A percentile compares a stretch with the other conserved stretches of the same genome.
Evolutionary conservation across 1,140 invertebrate species (phyloP).

Genomic region (Drosophila repletoides): DNA sequence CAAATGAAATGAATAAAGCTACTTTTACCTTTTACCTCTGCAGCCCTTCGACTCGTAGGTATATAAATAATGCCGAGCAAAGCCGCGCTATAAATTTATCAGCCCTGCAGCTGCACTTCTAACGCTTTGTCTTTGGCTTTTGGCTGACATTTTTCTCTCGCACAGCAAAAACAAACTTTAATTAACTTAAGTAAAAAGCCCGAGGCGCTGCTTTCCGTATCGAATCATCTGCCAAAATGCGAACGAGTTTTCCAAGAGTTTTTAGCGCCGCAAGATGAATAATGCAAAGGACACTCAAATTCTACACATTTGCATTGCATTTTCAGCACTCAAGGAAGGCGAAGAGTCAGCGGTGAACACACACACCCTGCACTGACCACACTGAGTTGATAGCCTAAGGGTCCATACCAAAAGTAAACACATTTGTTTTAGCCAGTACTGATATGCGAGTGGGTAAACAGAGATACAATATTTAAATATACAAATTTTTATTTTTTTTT

Average conservation of each 20-base stretch:
- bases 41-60: conserved; percentile 17
- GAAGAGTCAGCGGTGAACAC: neutral
- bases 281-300: conserved; percentile 20
- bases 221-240: conserved; percentile 18
- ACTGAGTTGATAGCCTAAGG: conserved; percentile 4
- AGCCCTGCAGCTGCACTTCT: neutral
- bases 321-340: neutral
- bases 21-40: too few species aligned
- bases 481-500: too few species aligned
- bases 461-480: neutral
- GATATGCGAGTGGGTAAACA: neutral
- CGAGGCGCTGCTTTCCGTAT: conserved; percentile 3
- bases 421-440: conserved; percentile 11
- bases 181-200: conserved; percentile 67
- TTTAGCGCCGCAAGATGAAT: conserved; percentile 26
- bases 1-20: too few species aligned
- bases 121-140: conserved; percentile 60
- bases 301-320: conserved; percentile 32
- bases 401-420: conserved; percentile 3
- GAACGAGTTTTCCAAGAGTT: neutral
- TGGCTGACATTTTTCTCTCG: conserved; percentile 21
- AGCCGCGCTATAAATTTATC: conserved; percentile 17
- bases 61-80: conserved; percentile 59
- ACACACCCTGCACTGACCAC: neutral
- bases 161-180: conserved; percentile 57